Evolutionary conservation across 2,888 invertebrate species (phyloP).

Genomic region (Onthophagus sagittarius): DNA sequence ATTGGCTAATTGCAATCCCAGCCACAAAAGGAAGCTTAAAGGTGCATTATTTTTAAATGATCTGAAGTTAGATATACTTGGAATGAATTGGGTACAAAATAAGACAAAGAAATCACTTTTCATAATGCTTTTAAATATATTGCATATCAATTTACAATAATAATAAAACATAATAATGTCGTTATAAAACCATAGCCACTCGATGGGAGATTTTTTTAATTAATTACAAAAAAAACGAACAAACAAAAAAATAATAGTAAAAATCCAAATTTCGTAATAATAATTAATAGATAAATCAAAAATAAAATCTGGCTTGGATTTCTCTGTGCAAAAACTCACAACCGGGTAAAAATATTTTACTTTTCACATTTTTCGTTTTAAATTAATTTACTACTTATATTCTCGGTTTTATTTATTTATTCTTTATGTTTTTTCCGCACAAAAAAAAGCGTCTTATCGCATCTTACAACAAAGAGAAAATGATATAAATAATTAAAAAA

Average conservation of each 20-base stretch:
- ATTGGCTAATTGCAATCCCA: too few relatives aligned
- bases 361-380: slow-evolving; percentile 20
- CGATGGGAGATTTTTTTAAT: slow-evolving; percentile 28
- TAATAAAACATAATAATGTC: slow-evolving; percentile 44
- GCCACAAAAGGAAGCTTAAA: too few relatives aligned
- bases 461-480: neutral
- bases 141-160: slow-evolving; percentile 47
- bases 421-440: slow-evolving; percentile 7
- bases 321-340: slow-evolving; percentile 29
- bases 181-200: slow-evolving; percentile 47
- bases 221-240: slow-evolving; percentile 21
- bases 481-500: neutral
- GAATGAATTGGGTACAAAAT: too few relatives aligned
- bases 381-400: slow-evolving; percentile 4
- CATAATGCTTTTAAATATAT: slow-evolving; percentile 46
- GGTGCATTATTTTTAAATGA: too few relatives aligned
- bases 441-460: neutral
- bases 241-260: slow-evolving; percentile 22
- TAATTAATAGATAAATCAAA: too few relatives aligned
- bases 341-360: slow-evolving; percentile 24
- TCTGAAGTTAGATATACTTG: too few relatives aligned
- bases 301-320: slow-evolving; percentile 27
- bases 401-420: neutral
- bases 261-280: slow-evolving; percentile 10
- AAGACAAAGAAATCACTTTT: slow-evolving; percentile 25